phyloP scores from a whole-genome alignment of 2,113 vertebrate genomes.

The Capricornis sumatraensis region DNA sequence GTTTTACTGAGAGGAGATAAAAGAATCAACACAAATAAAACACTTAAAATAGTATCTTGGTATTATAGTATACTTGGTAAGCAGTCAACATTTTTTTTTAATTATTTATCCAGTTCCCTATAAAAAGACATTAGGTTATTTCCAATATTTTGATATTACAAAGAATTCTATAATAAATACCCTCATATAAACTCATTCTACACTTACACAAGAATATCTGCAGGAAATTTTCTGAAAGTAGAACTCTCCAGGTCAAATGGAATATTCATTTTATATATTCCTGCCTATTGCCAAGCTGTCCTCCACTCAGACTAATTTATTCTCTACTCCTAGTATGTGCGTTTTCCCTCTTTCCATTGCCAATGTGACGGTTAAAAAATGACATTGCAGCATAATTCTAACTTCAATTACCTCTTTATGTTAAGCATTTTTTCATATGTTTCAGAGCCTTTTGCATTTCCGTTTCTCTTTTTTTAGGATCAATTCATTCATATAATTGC shows the following conservation, averaged over 20 bases:
- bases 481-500: background rate
- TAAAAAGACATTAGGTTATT: background rate
- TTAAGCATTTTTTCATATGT: background rate
- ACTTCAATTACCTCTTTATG: background rate
- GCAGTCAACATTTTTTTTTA: background rate
- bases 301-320: background rate
- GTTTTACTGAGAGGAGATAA: background rate
- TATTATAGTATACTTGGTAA: background rate
- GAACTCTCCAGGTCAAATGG: background rate
- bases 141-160: background rate
- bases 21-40: background rate
- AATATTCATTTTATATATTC: background rate
- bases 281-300: background rate
- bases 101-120: background rate
- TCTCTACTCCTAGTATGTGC: background rate
- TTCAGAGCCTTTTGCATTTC: background rate
- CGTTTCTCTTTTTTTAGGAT: background rate
- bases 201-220: background rate
- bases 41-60: background rate
- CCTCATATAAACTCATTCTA: background rate
- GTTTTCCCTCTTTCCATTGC: background rate
- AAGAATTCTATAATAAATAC: background rate
- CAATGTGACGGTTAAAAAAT: background rate
- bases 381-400: background rate
- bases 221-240: background rate